Conservation (phyloP, 2,888 invertebrate species). For the Tinea semifulvella region DNA sequence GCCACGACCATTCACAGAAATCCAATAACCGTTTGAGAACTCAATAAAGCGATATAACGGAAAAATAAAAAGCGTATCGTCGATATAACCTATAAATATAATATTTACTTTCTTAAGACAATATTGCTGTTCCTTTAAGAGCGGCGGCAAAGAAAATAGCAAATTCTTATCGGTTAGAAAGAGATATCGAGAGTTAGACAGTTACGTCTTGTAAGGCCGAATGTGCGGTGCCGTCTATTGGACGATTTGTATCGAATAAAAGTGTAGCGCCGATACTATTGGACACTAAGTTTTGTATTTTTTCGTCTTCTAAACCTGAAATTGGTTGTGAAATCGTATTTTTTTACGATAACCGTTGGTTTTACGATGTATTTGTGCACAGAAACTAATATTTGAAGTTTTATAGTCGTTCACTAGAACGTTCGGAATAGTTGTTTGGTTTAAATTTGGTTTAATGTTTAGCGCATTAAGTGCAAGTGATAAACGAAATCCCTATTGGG, state of each 20-base stretch:
- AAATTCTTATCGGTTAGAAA: conserved; percentile 27
- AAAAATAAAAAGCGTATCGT: conserved; percentile 29
- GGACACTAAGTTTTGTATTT: conserved; percentile 19
- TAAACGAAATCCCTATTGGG: too few relatives aligned
- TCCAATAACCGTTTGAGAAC: conserved; percentile 20
- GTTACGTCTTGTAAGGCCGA: conserved; percentile 8
- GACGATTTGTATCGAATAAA: conserved; percentile 41
- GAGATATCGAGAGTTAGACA: conserved; percentile 29
- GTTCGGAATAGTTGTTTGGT: neutral
- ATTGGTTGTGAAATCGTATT: conserved; percentile 14
- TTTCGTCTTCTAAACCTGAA: conserved; percentile 9
- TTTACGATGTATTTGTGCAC: conserved; percentile 7
- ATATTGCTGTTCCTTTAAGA: conserved; percentile 25
- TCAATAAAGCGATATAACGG: conserved; percentile 25
- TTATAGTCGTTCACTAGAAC: neutral
- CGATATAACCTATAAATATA: conserved; percentile 23
- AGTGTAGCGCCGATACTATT: conserved; percentile 27
- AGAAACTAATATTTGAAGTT: conserved; percentile 7
- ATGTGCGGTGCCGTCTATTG: conserved; percentile 27
- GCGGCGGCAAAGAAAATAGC: neutral
- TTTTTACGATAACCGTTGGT: conserved; percentile 26
- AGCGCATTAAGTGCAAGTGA: too few relatives aligned
- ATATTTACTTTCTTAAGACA: conserved; percentile 25
- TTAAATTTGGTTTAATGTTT: too few relatives aligned
- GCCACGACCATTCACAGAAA: conserved; percentile 23